Evolutionary conservation across 2,888 invertebrate species (phyloP), one percentile per base, ranked within the genome.

Genomic region (Plagiodera versicolora): DNA sequence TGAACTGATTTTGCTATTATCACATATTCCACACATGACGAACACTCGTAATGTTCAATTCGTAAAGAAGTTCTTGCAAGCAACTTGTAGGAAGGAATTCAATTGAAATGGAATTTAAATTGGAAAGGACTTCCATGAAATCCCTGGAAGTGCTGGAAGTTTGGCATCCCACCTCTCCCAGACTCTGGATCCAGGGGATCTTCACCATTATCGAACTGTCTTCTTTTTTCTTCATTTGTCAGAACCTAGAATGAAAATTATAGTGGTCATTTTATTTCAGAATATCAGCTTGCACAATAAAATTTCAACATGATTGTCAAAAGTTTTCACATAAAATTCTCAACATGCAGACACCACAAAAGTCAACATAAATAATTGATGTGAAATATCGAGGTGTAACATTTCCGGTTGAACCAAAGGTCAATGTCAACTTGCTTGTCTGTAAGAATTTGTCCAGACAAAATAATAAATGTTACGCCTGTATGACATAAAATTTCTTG

Each of bases 121-220:
- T 95, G 94, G 87, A 95, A 97, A 80, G 93, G 93, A 77, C 92
- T 92, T 65, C 92, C 92, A 88, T 80, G 80, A 69, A 79, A 80
- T 68, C 66, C 89, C 74, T 90, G 89, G 84, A 91, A 92, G 57
- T 73, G 70, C 72, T 91, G 89, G 83, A 94, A 94, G 74, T 92
- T 92, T 80, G 86, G 90, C 79, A 89, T 86, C 14, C 86, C 87
- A 9, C 83, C 83, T 69, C 81, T 83, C 16, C 86, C 85, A 5
- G 89, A 85, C 79, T 99, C 98, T 0, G 98, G 98, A 84, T 99
- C 98, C 57, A 99, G 83, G 0, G 99, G 99, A 86, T 99, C 99
- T 71, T 92, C 89, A 64, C 99, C 99, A 70, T 87, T 85, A 82
- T 99, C 99, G 82, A 94, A 99, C 79, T 92, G 92, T 63, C 89